Evolutionary conservation across 2,113 vertebrate genomes (phyloP), one percentile per base, ranked within the genome.

Genomic region (Neolamprologus tretocephalus): DNA sequence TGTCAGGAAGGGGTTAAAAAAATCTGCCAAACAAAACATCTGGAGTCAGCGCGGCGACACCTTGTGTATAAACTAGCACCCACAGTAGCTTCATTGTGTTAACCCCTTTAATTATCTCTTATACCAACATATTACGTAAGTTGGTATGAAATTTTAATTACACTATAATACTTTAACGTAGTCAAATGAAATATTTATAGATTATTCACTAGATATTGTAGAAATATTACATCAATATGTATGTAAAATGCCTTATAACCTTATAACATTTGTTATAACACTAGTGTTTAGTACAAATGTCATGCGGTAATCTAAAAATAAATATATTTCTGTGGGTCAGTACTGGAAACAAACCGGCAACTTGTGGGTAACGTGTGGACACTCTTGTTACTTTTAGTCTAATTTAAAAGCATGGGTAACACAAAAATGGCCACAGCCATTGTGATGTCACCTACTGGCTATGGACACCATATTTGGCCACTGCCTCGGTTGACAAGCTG

Each of bases 61-160:
- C 14, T 28, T 47, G 68, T 11, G 14, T 47, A 47, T 73, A 47
- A 45, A 73, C 0, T 0, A 45, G 21, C 21, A 73, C 40, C 0
- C 21, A 73, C 47, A 45, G 68, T 73, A 26, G 21, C 21, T 73
- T 45, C 42, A 11, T 45, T 73, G 21, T 26, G 68, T 73, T 45
- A 73, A 73, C 37, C 13, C 21, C 37, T 42, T 73, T 17, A 26
- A 28, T 73, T 28, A 75, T 14, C 40, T 28, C 13, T 47, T 45
- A 45, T 17, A 26, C 21, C 14, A 47, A 47, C 9, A 9, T 47
- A 28, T 17, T 68, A 68, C 13, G 40, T 73, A 45, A 73, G 5
- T 17, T 42, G 37, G 21, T 73, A 73, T 49, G 71, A 49, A 47
- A 47, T 19, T 75, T 31, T 75, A 49, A 75, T 26, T 45, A 26